These are phyloP conservation scores for Oscheius myriophilus DNA, from an alignment of 2,888 invertebrate genomes.

Conservation along the genomic window DNA sequence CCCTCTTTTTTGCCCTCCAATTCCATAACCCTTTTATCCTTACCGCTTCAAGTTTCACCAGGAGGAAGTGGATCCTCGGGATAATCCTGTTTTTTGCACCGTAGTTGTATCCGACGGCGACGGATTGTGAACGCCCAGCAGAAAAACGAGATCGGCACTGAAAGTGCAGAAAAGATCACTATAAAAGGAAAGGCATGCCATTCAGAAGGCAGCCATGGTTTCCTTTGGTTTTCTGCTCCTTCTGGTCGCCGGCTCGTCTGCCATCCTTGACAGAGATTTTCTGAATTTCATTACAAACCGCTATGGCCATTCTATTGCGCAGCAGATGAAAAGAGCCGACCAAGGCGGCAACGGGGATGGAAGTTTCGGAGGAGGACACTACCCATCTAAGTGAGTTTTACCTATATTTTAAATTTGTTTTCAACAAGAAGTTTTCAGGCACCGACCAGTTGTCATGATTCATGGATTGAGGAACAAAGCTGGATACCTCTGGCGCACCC, in stretches of 20 bases:
- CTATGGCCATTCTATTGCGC: constrained; percentile 8
- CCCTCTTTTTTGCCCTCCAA: too few species aligned
- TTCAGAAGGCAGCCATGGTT: not conserved
- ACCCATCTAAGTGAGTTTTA: not conserved
- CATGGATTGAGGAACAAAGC: constrained; percentile 24
- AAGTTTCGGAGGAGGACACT: constrained; percentile 20
- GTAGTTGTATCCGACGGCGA: too few species aligned
- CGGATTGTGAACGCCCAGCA: not conserved
- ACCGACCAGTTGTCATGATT: constrained; percentile 19
- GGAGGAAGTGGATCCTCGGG: too few species aligned
- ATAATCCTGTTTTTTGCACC: too few species aligned
- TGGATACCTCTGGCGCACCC: constrained; percentile 19
- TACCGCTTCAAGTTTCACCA: too few species aligned
- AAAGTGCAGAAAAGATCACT: not conserved
- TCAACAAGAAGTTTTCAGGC: not conserved
- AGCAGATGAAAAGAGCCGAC: constrained; percentile 13
- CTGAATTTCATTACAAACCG: constrained; percentile 10
- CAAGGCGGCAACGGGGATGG: constrained; percentile 21
- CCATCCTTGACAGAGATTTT: constrained; percentile 17
- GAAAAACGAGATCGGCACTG: constrained; percentile 24
- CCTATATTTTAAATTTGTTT: not conserved
- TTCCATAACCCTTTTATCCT: too few species aligned
- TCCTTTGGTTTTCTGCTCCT: constrained; percentile 4
- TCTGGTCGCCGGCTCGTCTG: not conserved
- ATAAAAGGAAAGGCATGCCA: too few species aligned